Conservation (phyloP, 2,888 invertebrate genomes). For the Stegana nigrithorax region DNA sequence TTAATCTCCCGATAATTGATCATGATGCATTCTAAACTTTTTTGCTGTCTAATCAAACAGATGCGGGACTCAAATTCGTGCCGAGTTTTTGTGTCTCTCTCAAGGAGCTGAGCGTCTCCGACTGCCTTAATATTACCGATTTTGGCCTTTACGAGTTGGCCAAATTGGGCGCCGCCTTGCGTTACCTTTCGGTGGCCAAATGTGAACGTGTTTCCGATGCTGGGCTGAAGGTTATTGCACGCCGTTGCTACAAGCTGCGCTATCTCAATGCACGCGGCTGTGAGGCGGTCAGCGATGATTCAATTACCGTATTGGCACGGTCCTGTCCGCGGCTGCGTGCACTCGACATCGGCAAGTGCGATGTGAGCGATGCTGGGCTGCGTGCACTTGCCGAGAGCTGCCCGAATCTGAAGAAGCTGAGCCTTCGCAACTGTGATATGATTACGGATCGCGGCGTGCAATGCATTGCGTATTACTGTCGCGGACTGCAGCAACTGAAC, state of each 20-base stretch:
- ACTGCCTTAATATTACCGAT: slow-evolving; percentile 89
- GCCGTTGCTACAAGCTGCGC: slow-evolving; percentile 87
- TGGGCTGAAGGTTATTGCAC: slow-evolving; percentile 86
- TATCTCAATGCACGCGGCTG: slow-evolving; percentile 93
- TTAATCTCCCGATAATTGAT: not conserved
- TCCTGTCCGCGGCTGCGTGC: slow-evolving; percentile 88
- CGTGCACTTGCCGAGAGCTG: slow-evolving; percentile 89
- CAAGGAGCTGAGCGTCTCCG: slow-evolving; percentile 89
- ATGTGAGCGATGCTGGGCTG: slow-evolving; percentile 90
- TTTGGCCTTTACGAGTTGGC: slow-evolving; percentile 91
- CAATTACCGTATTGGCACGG: slow-evolving; percentile 85
- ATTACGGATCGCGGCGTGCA: slow-evolving; percentile 90
- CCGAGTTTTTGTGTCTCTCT: slow-evolving; percentile 88
- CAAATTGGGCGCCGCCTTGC: slow-evolving; percentile 86
- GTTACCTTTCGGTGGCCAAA: slow-evolving; percentile 93
- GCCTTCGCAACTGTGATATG: slow-evolving; percentile 90
- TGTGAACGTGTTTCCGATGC: slow-evolving; percentile 93
- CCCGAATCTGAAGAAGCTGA: slow-evolving; percentile 89
- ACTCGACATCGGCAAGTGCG: slow-evolving; percentile 92
- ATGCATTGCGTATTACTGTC: slow-evolving; percentile 88
- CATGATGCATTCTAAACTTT: not conserved
- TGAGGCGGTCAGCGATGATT: slow-evolving; percentile 93
- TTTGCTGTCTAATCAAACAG: slow-evolving; percentile 70
- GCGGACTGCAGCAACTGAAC: slow-evolving; percentile 89
- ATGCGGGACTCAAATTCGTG: slow-evolving; percentile 90